Evolutionary conservation across 2,888 invertebrate genomes (phyloP), one percentile per base, ranked within the genome.

Genomic region (Ophion costatus): DNA sequence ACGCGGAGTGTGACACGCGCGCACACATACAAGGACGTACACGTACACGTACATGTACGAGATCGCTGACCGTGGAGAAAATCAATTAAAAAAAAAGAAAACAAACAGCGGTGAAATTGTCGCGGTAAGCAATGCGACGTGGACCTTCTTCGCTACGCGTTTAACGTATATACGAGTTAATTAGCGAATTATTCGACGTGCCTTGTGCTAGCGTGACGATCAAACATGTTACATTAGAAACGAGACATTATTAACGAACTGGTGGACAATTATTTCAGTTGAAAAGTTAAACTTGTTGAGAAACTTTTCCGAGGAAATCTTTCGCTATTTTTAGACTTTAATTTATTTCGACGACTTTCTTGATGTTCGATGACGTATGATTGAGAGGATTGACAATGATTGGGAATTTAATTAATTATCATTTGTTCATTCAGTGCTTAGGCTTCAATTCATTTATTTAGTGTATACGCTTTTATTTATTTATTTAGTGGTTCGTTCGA

Each of bases 31-130:
- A 11, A 6, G 10, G 29, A 29, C 29, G 29, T 29, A 29, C 29
- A 29, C 29, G 29, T 2, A 59, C 1, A 33, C 57, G n/a, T 24
- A 33, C 22, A 4, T 78, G 61, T 24, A 24, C 80, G 71, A 61
- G 84, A 84, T 84, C 82, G 82, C 70, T 84, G 79, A 84, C 84
- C 84, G 84, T 87, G 78, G 86, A 84, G 88, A 88, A 88, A 88
- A 87, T 83, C 74, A 87, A 88, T 89, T 89, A 87, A 88, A 77
- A 86, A 86, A 45, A 88, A 86, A 88, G 88, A 86, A 88, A 88
- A 79, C 69, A 69, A 78, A 85, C 85, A 82, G 59, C 71, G 81
- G 90, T 86, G 88, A 89, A 89, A 89, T 56, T 89, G 88, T 89
- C 88, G 74, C 81, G 61, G 67, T 42, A 7, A 51, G 75, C 59